A percentile compares a stretch with the other conserved stretches of the same genome.
Conservation (phyloP, 2,113 vertebrate species). For the Callopanchax toddi region DNA sequence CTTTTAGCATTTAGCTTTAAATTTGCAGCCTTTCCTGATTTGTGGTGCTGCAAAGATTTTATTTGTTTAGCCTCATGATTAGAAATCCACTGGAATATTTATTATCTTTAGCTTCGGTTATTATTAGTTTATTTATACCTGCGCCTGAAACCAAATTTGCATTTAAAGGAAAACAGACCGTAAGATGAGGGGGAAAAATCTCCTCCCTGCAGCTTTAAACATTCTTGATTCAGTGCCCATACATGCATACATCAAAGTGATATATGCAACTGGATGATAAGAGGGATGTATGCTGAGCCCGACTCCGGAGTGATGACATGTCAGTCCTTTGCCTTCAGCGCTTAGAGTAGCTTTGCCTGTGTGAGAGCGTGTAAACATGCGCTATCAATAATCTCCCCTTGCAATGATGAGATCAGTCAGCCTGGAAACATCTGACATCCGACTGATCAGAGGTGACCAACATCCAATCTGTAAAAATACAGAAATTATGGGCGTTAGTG, state of each 20-base stretch:
- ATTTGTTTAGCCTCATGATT: background rate
- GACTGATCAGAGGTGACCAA: constrained; percentile 27
- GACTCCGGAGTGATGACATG: constrained; percentile 45
- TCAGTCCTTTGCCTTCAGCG: constrained; percentile 35
- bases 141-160: constrained; percentile 11
- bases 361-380: constrained; percentile 38
- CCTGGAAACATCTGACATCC: constrained; percentile 18
- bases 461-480: background rate
- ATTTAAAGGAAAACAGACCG: constrained; percentile 15
- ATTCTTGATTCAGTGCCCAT: constrained; percentile 35
- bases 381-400: constrained; percentile 47
- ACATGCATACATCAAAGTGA: constrained; percentile 53
- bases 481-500: constrained; percentile 1
- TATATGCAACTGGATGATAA: constrained; percentile 44
- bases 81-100: constrained; percentile 1
- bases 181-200: constrained; percentile 13
- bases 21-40: background rate
- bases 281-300: constrained; percentile 25
- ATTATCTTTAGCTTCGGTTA: constrained; percentile 1
- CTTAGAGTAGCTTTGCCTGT: constrained; percentile 24
- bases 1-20: too few relatives aligned
- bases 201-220: constrained; percentile 17
- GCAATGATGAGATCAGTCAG: constrained; percentile 23
- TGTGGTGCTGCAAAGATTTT: background rate
- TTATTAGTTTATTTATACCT: background rate